Base-by-base conservation (phyloP, 64 coral and sea anemone species). In the Montipora foliosa region DNA sequence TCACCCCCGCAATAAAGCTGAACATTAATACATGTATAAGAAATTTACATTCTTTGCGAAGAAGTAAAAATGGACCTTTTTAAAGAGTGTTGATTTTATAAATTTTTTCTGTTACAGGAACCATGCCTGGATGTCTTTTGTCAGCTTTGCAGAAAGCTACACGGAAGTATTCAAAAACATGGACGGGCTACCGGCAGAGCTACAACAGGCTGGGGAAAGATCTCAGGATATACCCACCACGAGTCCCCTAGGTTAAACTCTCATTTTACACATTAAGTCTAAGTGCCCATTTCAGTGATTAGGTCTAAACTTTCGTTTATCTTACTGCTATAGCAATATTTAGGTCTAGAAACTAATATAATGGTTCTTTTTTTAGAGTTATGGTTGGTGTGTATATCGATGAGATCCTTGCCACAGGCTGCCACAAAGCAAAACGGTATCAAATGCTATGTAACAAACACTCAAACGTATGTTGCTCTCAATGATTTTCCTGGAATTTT, bases 91-190 rank as follows among this genome's bases (percentile, higher is more conserved):
- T 68, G 37, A 68, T n/a, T 21, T 68, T 17, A 15, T 17, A 68
- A 17, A 3, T 68, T 68, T 78, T 78, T 47, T 78, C 21, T 80
- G 6, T 49, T 80, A 47, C 53, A 80, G 78, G 14, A 80, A 80
- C 3, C 78, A 80, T 80, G 78, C 78, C 47, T 80, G 48, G 78
- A 13, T 80, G 53, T 80, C 78, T 52, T 80, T 52, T 80, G 53
- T 80, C 49, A 2, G 78, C 16, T 80, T 80, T 80, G 53, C 78
- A 17, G 78, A 80, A 80, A 58, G 47, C 78, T 80, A 80, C 25
- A 80, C 6, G 14, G 78, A 80, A 19, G 78, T 58, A 47, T 19
- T 58, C 17, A 58, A 80, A 50, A 58, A 58, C 13, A 52, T 0
- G 16, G 53, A 80, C 6, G 17, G 7, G 53, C 16, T 49, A 52